Percentiles rank a stretch among this genome's conserved stretches.
Evolutionary conservation across 2,888 invertebrate species (phyloP).

Genomic region (Synergus umbraculus): DNA sequence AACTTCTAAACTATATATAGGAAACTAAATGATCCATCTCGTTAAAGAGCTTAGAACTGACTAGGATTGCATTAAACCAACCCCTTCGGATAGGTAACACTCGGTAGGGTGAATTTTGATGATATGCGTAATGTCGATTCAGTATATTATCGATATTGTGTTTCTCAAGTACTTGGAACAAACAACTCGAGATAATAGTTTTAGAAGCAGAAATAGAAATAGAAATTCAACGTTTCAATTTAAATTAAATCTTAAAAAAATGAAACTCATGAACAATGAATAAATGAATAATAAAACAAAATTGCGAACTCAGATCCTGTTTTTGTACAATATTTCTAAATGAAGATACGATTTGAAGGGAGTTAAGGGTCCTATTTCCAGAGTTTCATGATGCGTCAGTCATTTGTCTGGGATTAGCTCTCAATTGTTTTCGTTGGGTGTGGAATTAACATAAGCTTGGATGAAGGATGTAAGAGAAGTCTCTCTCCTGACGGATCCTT

Average conservation of each 20-base stretch:
- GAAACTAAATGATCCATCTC: slow-evolving; percentile 69
- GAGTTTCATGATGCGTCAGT: slow-evolving; percentile 63
- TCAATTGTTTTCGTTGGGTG: slow-evolving; percentile 74
- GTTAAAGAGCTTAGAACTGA: slow-evolving; percentile 69
- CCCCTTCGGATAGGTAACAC: slow-evolving; percentile 47
- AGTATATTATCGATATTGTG: slow-evolving; percentile 4
- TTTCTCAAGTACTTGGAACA: neutral
- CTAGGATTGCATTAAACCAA: slow-evolving; percentile 54
- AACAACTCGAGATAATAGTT: neutral
- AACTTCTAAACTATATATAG: slow-evolving; percentile 23
- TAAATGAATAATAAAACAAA: no score
- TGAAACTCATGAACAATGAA: neutral
- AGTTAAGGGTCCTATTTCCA: slow-evolving; percentile 26
- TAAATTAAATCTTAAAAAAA: neutral
- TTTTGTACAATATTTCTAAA: neutral
- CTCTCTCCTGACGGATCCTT: slow-evolving; percentile 31
- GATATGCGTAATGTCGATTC: slow-evolving; percentile 10
- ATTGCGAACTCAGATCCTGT: no score
- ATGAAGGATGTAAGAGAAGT: slow-evolving; percentile 74
- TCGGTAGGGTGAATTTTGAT: slow-evolving; percentile 14
- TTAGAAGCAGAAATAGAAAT: neutral
- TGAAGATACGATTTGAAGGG: slow-evolving; percentile 6
- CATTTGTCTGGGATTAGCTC: slow-evolving; percentile 77
- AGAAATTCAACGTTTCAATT: neutral
- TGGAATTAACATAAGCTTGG: slow-evolving; percentile 77